Evolutionary conservation across 2,113 vertebrate species (phyloP).

Genomic region (Syngnathus typhle): DNA sequence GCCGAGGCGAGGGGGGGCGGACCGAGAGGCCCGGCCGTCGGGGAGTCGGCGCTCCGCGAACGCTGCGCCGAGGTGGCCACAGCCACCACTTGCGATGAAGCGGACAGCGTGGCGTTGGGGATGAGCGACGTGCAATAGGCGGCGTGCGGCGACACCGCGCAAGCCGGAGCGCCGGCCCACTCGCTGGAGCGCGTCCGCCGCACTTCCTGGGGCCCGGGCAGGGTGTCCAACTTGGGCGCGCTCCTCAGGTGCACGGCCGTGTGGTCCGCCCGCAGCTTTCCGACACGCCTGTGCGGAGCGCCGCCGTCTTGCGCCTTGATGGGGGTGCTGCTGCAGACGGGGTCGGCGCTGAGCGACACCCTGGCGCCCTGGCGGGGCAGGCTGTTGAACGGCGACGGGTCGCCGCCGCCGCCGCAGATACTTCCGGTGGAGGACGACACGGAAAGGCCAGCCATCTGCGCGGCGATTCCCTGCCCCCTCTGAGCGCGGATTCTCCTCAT

Average conservation of each 20-base stretch:
- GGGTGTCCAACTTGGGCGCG: constrained; percentile 49
- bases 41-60: constrained; percentile 46
- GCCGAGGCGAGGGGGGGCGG: constrained; percentile 32
- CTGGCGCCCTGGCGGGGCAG: constrained; percentile 81
- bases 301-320: constrained; percentile 65
- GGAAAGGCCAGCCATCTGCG: constrained; percentile 87
- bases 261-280: constrained; percentile 74
- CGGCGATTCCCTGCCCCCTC: constrained; percentile 90
- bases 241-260: constrained; percentile 73
- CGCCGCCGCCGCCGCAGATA: constrained; percentile 80
- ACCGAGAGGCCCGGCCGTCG: constrained; percentile 44
- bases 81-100: constrained; percentile 79
- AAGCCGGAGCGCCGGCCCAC: constrained; percentile 71
- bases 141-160: constrained; percentile 83
- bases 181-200: constrained; percentile 65
- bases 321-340: constrained; percentile 68
- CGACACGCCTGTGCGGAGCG: constrained; percentile 64
- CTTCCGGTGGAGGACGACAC: constrained; percentile 84
- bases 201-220: constrained; percentile 80
- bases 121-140: constrained; percentile 83
- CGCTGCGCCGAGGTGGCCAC: constrained; percentile 72
- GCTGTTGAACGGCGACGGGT: constrained; percentile 82
- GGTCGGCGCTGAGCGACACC: constrained; percentile 77
- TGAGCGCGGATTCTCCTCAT: constrained; percentile 92
- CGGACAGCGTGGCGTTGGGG: constrained; percentile 83